Percentiles rank a stretch among this genome's conserved stretches.
phyloP scores from a whole-genome alignment of 2,797 vertebrate genomes.

The Lacerta viridis region DNA sequence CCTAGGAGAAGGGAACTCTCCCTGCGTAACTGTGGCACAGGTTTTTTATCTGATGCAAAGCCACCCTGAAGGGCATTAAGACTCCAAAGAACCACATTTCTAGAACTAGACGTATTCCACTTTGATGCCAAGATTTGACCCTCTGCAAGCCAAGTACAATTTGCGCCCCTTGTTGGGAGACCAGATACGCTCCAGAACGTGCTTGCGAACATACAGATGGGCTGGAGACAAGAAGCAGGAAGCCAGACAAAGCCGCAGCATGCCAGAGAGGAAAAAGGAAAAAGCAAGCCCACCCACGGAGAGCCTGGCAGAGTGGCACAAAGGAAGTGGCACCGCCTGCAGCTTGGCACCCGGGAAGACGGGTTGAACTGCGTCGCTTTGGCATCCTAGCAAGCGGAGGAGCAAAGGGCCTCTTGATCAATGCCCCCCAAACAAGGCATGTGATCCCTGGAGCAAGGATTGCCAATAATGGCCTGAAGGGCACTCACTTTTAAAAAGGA shows the following conservation, averaged over 20 bases:
- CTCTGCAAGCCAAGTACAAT: background rate
- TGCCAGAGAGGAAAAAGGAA: background rate
- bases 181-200: background rate
- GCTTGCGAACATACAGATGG: background rate
- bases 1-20: background rate
- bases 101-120: background rate
- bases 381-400: background rate
- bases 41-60: background rate
- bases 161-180: background rate
- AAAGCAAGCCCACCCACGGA: background rate
- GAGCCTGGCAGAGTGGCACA: background rate
- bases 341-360: background rate
- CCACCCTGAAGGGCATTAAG: background rate
- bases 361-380: too few species aligned
- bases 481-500: background rate
- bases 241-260: too few species aligned
- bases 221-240: background rate
- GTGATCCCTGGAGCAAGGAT: too few species aligned
- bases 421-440: background rate
- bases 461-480: too few species aligned
- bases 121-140: background rate
- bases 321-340: background rate
- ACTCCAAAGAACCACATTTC: background rate
- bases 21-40: background rate
- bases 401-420: background rate